Base-by-base conservation (phyloP, 1,140 invertebrate genomes). In the Cardiocondyla obscurior region DNA sequence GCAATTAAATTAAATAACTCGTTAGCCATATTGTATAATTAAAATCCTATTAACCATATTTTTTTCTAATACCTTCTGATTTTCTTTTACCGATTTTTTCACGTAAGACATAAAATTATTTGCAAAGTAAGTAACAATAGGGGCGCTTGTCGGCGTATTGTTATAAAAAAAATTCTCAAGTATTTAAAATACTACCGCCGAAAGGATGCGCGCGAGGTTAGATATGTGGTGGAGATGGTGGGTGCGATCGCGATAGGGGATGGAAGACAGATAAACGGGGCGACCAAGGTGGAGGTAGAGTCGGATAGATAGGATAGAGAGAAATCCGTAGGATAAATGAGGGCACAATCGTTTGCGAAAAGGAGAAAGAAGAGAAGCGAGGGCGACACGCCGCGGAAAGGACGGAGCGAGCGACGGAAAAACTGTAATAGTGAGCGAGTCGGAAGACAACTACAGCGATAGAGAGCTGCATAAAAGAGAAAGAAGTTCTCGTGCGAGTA, bases 121-220 rank as follows among this genome's bases (percentile, higher is more conserved):
- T n/a, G n/a, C n/a, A n/a, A n/a, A n/a, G n/a, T n/a, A n/a, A n/a
- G n/a, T n/a, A n/a, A n/a, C n/a, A n/a, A n/a, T n/a, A n/a, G n/a
- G n/a, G n/a, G n/a, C n/a, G n/a, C n/a, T n/a, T n/a, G n/a, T n/a
- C n/a, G n/a, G n/a, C n/a, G n/a, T n/a, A n/a, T n/a, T n/a, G n/a
- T n/a, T n/a, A n/a, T n/a, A n/a, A n/a, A 90, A 90, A 90, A 91
- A 92, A 91, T 85, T 93, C 90, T 92, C 91, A 90, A 92, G 90
- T 84, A 88, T 88, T 90, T 89, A 89, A 91, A 88, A 92, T 91
- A 90, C 89, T 91, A 89, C 84, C 85, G 85, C 51, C 88, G 87
- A 92, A 90, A 91, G 90, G 85, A 92, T 88, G 73, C 83, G 84
- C 67, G 85, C 64, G 70, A 88, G 87, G 84, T 81, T 89, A 88